These are phyloP conservation scores for Acutogordius australiensis DNA, from an alignment of 2,888 invertebrate genomes.

Conservation along the genomic window DNA sequence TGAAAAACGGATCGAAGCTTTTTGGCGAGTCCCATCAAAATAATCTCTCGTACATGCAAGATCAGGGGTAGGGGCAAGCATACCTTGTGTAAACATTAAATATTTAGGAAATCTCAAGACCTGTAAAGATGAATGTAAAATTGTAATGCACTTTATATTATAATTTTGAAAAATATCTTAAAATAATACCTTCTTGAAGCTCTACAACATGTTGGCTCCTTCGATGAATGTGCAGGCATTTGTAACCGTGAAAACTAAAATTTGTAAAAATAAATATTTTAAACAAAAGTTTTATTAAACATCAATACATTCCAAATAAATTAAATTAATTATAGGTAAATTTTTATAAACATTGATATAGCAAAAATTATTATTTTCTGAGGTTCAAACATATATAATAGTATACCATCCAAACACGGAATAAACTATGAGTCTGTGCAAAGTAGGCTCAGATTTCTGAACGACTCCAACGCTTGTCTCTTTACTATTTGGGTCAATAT, in stretches of 20 bases:
- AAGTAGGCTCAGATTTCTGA: background rate
- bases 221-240: constrained; percentile 4
- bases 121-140: background rate
- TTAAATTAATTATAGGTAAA: too few species aligned
- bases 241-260: constrained; percentile 6
- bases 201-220: constrained; percentile 4
- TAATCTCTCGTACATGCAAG: background rate
- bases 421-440: background rate
- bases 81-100: too few species aligned
- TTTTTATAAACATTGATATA: too few species aligned
- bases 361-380: too few species aligned
- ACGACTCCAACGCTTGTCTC: too few species aligned
- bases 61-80: background rate
- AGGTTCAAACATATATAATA: too few species aligned
- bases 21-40: background rate
- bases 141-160: background rate
- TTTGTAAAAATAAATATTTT: too few species aligned
- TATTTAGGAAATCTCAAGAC: too few species aligned
- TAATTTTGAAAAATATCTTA: too few species aligned
- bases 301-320: too few species aligned
- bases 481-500: background rate
- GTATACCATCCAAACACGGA: constrained; percentile 6
- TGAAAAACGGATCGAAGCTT: constrained; percentile 1
- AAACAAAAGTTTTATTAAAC: too few species aligned
- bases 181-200: constrained; percentile 10